Conservation (phyloP, 2,888 invertebrate species). For the Cremastobaeus sp. region DNA sequence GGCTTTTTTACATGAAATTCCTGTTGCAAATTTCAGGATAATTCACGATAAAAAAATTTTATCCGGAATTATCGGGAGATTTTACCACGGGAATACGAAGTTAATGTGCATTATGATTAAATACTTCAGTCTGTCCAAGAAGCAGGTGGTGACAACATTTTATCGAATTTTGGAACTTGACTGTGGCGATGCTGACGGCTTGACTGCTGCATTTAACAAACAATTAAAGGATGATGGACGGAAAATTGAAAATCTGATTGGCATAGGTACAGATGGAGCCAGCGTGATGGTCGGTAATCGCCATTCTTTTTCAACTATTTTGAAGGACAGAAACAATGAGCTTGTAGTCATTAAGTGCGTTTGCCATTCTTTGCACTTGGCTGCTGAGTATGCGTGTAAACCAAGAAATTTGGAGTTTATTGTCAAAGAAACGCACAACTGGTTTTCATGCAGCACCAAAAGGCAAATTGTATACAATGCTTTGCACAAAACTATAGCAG, state of each 20-base stretch:
- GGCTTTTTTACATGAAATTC: no score
- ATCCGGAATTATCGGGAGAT: no score
- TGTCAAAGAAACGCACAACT: constrained; percentile 18
- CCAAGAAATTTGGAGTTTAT: constrained; percentile 26
- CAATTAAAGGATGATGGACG: constrained; percentile 57
- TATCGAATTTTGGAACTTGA: neutral
- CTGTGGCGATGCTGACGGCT: neutral
- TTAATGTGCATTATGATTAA: constrained; percentile 57
- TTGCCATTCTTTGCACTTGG: constrained; percentile 15
- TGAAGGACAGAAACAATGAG: constrained; percentile 13
- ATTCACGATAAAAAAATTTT: no score
- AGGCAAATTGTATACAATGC: neutral
- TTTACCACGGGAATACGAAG: no score
- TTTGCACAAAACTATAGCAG: neutral
- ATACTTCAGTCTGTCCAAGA: constrained; percentile 40
- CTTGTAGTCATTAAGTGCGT: constrained; percentile 18
- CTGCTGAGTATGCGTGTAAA: constrained; percentile 14
- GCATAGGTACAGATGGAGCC: constrained; percentile 36
- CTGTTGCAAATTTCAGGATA: no score
- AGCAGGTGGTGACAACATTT: neutral
- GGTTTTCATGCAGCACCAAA: constrained; percentile 22
- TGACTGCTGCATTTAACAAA: constrained; percentile 20
- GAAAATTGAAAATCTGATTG: constrained; percentile 58
- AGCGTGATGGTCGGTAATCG: constrained; percentile 63
- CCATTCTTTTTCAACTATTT: constrained; percentile 50